A percentile compares a stretch with the other conserved stretches of the same genome.
Conservation (phyloP, 2,888 invertebrate species). For the Hipparchia semele region DNA sequence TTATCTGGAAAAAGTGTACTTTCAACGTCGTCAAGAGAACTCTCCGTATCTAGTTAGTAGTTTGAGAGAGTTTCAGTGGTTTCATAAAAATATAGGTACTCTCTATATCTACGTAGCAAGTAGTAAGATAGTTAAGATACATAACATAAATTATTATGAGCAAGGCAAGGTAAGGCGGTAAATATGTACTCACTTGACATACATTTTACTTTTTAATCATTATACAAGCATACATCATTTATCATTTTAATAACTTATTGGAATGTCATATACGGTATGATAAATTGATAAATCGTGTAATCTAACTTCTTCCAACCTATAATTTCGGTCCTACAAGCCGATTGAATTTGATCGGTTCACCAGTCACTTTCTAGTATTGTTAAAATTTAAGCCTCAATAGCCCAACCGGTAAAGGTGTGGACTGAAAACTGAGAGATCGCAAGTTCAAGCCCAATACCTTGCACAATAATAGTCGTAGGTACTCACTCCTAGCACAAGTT, state of each 20-base stretch:
- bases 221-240: background rate
- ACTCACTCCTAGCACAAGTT: too few relatives aligned
- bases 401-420: too few relatives aligned
- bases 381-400: too few relatives aligned
- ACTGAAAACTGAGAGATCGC: too few relatives aligned
- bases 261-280: background rate
- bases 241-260: background rate
- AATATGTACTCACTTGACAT: background rate
- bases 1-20: background rate
- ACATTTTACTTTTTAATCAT: conserved; percentile 1
- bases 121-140: background rate
- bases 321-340: background rate
- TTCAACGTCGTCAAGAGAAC: background rate
- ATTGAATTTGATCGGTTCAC: background rate
- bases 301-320: too few relatives aligned
- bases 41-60: background rate
- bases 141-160: background rate
- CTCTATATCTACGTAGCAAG: background rate
- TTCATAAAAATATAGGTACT: background rate
- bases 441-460: too few relatives aligned
- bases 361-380: too few relatives aligned
- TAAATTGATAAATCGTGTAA: background rate
- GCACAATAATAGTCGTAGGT: too few relatives aligned
- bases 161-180: background rate
- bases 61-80: background rate